These are phyloP conservation scores for Xestia sexstrigata DNA, from an alignment of 2,888 invertebrate genomes.

Conservation along the genomic window DNA sequence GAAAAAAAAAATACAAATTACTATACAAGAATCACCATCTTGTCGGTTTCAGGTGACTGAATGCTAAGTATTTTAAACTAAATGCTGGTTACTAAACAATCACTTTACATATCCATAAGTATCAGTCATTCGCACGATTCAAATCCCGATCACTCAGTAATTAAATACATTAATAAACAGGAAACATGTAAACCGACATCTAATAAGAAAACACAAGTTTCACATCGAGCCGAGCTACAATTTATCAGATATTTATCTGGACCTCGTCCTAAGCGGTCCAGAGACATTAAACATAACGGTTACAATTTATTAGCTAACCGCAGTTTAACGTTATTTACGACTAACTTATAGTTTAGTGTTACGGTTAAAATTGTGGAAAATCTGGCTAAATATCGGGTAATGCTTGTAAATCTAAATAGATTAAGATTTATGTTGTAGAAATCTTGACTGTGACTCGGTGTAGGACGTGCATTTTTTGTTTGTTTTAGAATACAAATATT, in stretches of 20 bases:
- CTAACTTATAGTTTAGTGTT: constrained; percentile 20
- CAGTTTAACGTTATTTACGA: constrained; percentile 46
- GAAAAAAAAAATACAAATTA: too few species aligned
- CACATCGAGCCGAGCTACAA: background rate
- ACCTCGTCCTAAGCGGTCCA: background rate
- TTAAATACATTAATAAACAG: background rate
- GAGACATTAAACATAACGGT: constrained; percentile 27
- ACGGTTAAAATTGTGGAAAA: constrained; percentile 39
- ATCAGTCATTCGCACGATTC: too few species aligned
- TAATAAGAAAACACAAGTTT: constrained; percentile 14
- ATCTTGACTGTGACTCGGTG: too few species aligned
- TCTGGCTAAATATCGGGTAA: constrained; percentile 7
- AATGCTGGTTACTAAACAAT: too few species aligned
- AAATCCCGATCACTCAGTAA: too few species aligned
- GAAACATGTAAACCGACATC: background rate
- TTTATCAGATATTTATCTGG: constrained; percentile 39
- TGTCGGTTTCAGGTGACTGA: too few species aligned
- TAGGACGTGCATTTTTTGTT: too few species aligned
- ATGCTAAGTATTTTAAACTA: too few species aligned
- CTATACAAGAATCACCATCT: too few species aligned
- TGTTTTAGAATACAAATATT: too few species aligned
- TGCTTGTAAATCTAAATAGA: constrained; percentile 23
- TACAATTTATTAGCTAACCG: constrained; percentile 45
- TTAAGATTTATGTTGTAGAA: too few species aligned
- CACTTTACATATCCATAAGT: too few species aligned